Conservation (phyloP, 2,888 invertebrate species). For the Phortica okadai region DNA sequence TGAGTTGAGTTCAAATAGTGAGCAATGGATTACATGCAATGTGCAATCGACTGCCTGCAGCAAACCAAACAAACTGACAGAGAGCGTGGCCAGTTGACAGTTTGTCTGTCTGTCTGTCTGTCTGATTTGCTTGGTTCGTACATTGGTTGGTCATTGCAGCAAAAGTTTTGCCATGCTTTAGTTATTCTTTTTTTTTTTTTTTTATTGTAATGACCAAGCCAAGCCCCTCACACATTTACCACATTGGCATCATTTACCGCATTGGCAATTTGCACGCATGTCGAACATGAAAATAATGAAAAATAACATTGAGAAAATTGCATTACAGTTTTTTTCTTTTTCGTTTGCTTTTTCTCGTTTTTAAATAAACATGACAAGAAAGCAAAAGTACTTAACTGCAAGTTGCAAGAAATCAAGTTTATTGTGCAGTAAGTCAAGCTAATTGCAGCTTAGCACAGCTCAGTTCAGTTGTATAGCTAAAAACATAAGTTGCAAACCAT, state of each 20-base stretch:
- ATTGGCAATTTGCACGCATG: constrained; percentile 66
- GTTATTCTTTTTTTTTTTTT: constrained; percentile 26
- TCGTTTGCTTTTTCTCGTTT: neutral
- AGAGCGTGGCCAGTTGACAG: neutral
- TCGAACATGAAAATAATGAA: constrained; percentile 73
- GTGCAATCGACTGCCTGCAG: constrained; percentile 38
- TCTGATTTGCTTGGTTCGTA: neutral
- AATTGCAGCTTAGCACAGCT: no score
- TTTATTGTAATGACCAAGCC: neutral
- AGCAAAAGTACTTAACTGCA: no score
- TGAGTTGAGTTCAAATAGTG: constrained; percentile 21
- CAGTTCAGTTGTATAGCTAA: no score
- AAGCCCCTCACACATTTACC: neutral
- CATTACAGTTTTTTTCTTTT: neutral
- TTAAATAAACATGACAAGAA: neutral
- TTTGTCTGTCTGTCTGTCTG: constrained; percentile 8
- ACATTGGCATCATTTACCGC: constrained; percentile 38
- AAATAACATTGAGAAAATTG: constrained; percentile 44
- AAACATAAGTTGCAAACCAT: no score
- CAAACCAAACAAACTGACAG: constrained; percentile 26
- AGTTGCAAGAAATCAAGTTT: no score
- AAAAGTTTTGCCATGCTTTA: neutral
- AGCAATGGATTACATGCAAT: constrained; percentile 29
- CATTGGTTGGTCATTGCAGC: neutral
- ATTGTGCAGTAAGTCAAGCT: no score